phyloP scores from a whole-genome alignment of 2,113 vertebrate species.

The Gambusia affinis region DNA sequence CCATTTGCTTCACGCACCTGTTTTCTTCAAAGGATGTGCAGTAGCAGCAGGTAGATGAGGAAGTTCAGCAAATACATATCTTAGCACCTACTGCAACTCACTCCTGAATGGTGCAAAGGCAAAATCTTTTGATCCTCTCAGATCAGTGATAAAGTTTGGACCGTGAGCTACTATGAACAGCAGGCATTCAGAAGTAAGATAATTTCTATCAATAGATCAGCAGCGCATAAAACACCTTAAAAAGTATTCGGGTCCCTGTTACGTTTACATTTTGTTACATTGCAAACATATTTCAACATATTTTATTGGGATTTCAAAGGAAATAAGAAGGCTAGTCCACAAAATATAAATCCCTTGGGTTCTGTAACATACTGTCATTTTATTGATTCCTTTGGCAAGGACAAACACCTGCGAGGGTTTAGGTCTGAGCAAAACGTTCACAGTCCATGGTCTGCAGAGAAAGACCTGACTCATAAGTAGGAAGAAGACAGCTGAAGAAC shows the following conservation, averaged over 20 bases:
- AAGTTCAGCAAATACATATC: not conserved
- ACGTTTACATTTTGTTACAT: not conserved
- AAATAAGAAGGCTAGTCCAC: not conserved
- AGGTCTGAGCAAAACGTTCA: not conserved
- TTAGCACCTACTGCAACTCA: not conserved
- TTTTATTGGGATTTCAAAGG: not conserved
- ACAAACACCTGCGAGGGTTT: not conserved
- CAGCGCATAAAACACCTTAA: not conserved
- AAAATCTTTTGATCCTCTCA: slow-evolving; percentile 46
- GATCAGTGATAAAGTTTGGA: slow-evolving; percentile 42
- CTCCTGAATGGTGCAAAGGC: slow-evolving; percentile 40
- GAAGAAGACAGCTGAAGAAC: not conserved
- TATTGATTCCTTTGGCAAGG: not conserved
- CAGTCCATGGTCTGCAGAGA: not conserved
- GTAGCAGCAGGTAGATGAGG: not conserved
- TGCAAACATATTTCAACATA: not conserved
- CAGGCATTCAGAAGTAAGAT: not conserved
- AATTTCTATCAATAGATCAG: not conserved
- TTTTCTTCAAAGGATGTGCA: slow-evolving; percentile 7
- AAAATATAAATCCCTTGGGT: not conserved
- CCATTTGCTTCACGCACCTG: slow-evolving; percentile 7
- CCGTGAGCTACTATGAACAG: not conserved
- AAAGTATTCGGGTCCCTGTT: not conserved
- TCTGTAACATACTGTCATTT: not conserved
- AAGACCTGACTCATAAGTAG: not conserved